A percentile compares a stretch with the other conserved stretches of the same genome.
Conservation (phyloP, 1,140 invertebrate species). For the Teleogryllus occipitalis region DNA sequence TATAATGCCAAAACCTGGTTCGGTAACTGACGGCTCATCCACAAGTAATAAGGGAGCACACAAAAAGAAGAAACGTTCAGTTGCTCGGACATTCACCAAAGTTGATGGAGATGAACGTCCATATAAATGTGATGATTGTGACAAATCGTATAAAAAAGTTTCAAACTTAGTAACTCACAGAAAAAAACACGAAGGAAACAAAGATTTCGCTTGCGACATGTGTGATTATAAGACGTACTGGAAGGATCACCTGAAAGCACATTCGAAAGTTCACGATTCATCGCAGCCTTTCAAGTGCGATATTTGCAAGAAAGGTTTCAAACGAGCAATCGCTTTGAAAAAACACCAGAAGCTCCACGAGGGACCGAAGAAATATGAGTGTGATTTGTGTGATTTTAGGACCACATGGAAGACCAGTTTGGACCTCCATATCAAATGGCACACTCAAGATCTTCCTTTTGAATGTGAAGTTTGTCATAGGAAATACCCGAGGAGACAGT, state of each 20-base stretch:
- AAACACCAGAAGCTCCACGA: slow-evolving; percentile 45
- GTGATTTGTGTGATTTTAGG: slow-evolving; percentile 8
- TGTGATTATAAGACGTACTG: slow-evolving; percentile 48
- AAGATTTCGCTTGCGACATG: neutral
- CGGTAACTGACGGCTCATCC: too few species aligned
- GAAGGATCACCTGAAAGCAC: slow-evolving; percentile 35
- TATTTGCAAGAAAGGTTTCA: slow-evolving; percentile 40
- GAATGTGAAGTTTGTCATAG: slow-evolving; percentile 34
- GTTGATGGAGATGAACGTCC: too few species aligned
- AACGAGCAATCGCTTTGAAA: slow-evolving; percentile 26
- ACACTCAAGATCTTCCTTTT: slow-evolving; percentile 40
- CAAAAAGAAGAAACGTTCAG: too few species aligned
- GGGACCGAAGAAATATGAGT: slow-evolving; percentile 27
- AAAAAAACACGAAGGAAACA: slow-evolving; percentile 36
- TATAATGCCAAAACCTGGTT: too few species aligned
- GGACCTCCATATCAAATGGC: slow-evolving; percentile 46
- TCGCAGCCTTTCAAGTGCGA: slow-evolving; percentile 41
- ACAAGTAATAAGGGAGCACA: too few species aligned
- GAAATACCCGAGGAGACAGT: slow-evolving; percentile 29
- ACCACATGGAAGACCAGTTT: neutral
- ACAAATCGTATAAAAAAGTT: slow-evolving; percentile 35
- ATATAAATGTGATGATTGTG: slow-evolving; percentile 35
- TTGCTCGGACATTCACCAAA: too few species aligned
- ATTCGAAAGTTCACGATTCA: slow-evolving; percentile 36
- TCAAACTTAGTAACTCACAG: slow-evolving; percentile 36